Conservation (phyloP, 2,113 vertebrate species). For the Orthochromis indermauri region DNA sequence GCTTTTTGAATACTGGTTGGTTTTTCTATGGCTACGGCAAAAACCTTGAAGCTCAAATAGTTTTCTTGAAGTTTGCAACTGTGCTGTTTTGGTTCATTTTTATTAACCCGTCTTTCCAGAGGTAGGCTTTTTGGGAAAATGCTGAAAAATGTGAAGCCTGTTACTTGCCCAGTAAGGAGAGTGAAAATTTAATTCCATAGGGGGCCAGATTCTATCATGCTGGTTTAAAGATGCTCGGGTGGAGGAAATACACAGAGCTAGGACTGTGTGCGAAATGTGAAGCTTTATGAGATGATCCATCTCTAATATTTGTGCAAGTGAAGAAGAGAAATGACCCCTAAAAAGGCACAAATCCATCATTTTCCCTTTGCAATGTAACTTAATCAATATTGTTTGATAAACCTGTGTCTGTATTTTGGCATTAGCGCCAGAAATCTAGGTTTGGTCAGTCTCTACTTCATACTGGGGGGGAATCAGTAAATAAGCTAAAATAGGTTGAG, state of each 20-base stretch:
- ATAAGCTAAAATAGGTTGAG: neutral
- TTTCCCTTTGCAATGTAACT: neutral
- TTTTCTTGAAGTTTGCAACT: neutral
- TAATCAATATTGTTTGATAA: neutral
- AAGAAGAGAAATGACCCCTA: neutral
- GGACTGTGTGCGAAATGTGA: neutral
- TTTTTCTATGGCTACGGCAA: neutral
- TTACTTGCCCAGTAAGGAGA: neutral
- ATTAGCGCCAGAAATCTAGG: neutral
- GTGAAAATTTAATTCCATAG: rapidly evolving
- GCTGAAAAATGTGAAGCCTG: neutral
- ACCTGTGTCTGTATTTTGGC: neutral
- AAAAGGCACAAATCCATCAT: neutral
- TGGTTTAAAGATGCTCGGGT: neutral
- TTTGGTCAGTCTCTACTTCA: neutral
- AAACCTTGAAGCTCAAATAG: neutral
- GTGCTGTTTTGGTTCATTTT: neutral
- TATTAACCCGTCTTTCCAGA: neutral
- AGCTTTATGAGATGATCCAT: neutral
- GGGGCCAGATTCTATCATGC: neutral
- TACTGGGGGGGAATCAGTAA: rapidly evolving
- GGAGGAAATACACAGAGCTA: neutral
- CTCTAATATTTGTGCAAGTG: neutral
- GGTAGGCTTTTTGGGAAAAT: neutral
- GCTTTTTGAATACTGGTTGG: neutral